These are phyloP conservation scores for Pomatorhinus ruficollis DNA, from an alignment of 2,113 vertebrate genomes.

Conservation along the genomic window DNA sequence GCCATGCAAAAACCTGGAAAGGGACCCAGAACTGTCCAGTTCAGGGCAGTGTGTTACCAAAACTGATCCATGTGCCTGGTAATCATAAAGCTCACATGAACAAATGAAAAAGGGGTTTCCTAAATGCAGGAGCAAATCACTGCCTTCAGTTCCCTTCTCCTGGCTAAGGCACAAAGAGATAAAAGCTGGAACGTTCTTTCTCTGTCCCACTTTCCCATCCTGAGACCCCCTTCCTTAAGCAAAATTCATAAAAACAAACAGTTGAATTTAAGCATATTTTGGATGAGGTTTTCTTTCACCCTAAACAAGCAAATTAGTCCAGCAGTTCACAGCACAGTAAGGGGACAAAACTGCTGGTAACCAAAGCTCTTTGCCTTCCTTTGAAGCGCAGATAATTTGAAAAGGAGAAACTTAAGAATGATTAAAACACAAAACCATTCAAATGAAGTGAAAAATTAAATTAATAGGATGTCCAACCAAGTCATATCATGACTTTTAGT, in stretches of 20 bases:
- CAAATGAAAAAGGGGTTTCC: not conserved
- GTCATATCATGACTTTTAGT: not conserved
- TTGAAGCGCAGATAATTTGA: not conserved
- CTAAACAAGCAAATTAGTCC: not conserved
- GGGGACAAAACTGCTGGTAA: not conserved
- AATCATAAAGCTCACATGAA: not conserved
- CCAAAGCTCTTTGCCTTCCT: not conserved
- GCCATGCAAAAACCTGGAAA: fast-evolving
- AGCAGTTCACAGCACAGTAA: not conserved
- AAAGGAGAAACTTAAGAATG: not conserved
- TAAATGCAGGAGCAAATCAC: not conserved
- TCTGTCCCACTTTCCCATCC: not conserved
- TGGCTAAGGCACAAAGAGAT: not conserved
- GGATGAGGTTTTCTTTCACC: not conserved
- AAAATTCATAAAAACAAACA: not conserved
- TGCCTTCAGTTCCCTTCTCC: not conserved
- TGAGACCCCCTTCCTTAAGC: fast-evolving
- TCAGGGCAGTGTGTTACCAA: not conserved
- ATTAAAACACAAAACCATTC: not conserved
- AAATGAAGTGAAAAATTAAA: constrained; percentile 25
- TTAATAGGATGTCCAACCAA: not conserved
- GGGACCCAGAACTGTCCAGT: fast-evolving
- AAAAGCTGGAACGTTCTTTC: not conserved
- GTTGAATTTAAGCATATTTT: not conserved
- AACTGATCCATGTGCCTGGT: not conserved